phyloP scores from a whole-genome alignment of 2,797 vertebrate genomes.

The Craterocephalus amniculus region DNA sequence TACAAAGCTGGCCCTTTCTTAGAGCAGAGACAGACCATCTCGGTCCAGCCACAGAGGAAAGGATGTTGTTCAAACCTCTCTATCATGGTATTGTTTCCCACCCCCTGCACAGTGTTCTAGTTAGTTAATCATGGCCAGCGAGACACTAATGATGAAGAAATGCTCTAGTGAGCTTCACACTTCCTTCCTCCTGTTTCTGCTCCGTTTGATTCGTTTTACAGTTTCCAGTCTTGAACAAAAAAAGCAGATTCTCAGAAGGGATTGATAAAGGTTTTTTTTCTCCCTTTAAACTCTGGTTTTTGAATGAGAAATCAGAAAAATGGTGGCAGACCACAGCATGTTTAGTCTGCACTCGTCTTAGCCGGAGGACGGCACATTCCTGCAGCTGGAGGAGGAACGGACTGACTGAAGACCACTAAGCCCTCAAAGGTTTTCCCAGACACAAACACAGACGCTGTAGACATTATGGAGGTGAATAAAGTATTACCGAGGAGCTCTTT shows the following conservation, averaged over 20 bases:
- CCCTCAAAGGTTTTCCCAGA: constrained; percentile 52
- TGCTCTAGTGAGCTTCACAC: not conserved
- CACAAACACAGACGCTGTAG: constrained; percentile 51
- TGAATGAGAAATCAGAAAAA: constrained; percentile 15
- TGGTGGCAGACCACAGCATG: constrained; percentile 22
- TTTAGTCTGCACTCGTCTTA: constrained; percentile 48
- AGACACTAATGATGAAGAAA: constrained; percentile 10
- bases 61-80: not conserved
- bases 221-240: not conserved
- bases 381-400: constrained; percentile 50
- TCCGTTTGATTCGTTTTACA: not conserved
- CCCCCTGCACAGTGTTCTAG: not conserved
- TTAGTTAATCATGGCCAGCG: not conserved
- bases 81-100: not conserved
- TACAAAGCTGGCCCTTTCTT: not conserved
- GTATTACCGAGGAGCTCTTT: not conserved
- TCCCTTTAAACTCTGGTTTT: not conserved
- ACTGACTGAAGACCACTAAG: constrained; percentile 25
- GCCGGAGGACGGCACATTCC: constrained; percentile 57
- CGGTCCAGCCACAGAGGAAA: not conserved
- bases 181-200: not conserved
- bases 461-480: constrained; percentile 9
- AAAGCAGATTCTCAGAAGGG: not conserved
- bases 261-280: not conserved
- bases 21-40: not conserved